Percentiles rank a stretch among this genome's conserved stretches.
Evolutionary conservation across 2,888 invertebrate species (phyloP).

Genomic region (Alviniconcha strummeri): DNA sequence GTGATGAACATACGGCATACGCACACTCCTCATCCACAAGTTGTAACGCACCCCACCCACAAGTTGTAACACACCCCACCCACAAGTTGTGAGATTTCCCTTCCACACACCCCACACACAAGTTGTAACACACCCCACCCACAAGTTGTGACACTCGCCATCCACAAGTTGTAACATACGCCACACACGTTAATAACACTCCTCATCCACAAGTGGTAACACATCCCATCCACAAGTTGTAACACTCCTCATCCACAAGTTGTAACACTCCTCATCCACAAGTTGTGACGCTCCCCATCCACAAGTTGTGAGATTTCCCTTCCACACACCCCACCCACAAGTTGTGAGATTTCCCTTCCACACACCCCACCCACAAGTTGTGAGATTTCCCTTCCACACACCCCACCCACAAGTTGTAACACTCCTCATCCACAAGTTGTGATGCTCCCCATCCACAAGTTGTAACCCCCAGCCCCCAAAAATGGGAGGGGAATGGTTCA

Average conservation of each 20-base stretch:
- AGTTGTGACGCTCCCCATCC: neutral
- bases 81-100: neutral
- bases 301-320: neutral
- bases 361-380: neutral
- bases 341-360: neutral
- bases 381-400: neutral
- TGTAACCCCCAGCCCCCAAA: neutral
- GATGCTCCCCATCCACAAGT: neutral
- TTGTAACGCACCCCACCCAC: neutral
- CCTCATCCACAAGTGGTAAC: neutral
- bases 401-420: neutral
- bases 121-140: neutral
- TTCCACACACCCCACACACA: neutral
- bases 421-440: neutral
- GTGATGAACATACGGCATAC: neutral
- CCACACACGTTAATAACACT: neutral
- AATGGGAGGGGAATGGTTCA: too few species aligned
- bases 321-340: neutral
- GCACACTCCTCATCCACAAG: neutral
- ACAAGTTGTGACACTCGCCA: neutral
- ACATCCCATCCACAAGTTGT: neutral
- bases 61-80: neutral
- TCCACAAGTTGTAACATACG: neutral
- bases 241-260: neutral
- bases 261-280: neutral